Base-by-base conservation (phyloP, 2,797 vertebrate species). In the Acanthopagrus latus region DNA sequence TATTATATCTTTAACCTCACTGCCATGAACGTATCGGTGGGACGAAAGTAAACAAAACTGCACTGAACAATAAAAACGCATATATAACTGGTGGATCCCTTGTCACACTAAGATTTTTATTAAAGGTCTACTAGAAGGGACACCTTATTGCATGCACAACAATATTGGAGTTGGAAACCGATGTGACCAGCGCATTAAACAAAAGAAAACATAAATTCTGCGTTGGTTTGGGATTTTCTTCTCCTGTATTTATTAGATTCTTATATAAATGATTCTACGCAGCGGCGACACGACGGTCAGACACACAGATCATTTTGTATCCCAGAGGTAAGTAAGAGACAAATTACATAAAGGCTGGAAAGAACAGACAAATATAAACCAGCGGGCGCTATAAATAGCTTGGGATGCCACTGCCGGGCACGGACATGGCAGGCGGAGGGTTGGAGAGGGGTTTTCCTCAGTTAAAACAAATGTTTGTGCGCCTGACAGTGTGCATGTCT, bases 261-360 rank as follows among this genome's bases (percentile, higher is more conserved):
- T 12, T n/a, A 12, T 21, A 23, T 54, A 62, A 52, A 58, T 29
- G 33, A 51, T 64, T 48, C 16, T 25, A 0, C 13, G 48, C 5
- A 33, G 71, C 17, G 51, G 50, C 72, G 63, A 74, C 73, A 51
- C 63, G 76, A 63, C 54, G 55, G 78, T 60, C 76, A 84, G 65
- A 85, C 33, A 70, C 38, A 51, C 25, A 74, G 70, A 82, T 85
- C 71, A 71, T 69, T 76, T 72, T 64, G 62, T 52, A 38, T 63
- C 60, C 58, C 65, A 62, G 76, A 60, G 67, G 62, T 70, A 78
- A 74, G 81, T 23, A 41, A 64, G 57, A 74, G 47, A 69, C 63
- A 64, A 82, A 77, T 86, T 82, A 85, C 75, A 88, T 84, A 82
- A 87, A 78, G 63, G 59, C 77, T 64, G 33, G 68, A 46, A 38